Base-by-base conservation (phyloP, 2,888 invertebrate species). In the Epinotia demarniana region DNA sequence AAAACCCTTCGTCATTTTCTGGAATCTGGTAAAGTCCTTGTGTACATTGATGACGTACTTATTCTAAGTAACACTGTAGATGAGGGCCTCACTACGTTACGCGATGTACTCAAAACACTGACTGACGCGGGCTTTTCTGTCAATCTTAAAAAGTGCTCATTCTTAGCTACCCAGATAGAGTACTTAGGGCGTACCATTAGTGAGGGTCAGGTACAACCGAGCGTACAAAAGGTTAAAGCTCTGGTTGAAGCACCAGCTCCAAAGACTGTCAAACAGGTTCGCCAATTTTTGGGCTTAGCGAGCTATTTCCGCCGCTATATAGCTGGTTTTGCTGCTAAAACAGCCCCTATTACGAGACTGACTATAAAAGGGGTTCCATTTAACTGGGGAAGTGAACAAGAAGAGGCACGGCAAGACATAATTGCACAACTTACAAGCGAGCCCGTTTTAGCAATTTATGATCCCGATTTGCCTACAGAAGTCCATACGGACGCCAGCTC, bases 251-350 rank as follows among this genome's bases (percentile, higher is more conserved):
- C 53, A 12, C 53, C 53, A 53, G 53, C 12, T 5, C n/a, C 53
- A 53, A 53, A n/a, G n/a, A 53, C 53, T 53, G 53, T 53, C 53
- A 53, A n/a, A 53, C 53, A 53, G n/a, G 53, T 53, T 53, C 53
- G 53, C n/a, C 53, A 53, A n/a, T 53, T 53, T 53, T 53, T 53
- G 53, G 53, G 53, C 16, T 16, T 53, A n/a, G 53, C 53, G 53
- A 53, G 53, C 16, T 53, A 53, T 53, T 53, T 53, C 5, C 53
- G n/a, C 12, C 53, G 53, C 3, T 53, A 53, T 16, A 53, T 53
- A 53, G 53, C 53, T 53, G n/a, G n/a, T 2, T 53, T 53, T 53
- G 53, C 53, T 53, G 53, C 53, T 6, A n/a, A 53, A 16, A 16
- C 53, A n/a, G 53, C n/a, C 2, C 53, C n/a, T 53, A n/a, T 53